A percentile compares a stretch with the other conserved stretches of the same genome.
phyloP scores from a whole-genome alignment of 2,888 invertebrate species.

The Leptarthrus brevirostris region DNA sequence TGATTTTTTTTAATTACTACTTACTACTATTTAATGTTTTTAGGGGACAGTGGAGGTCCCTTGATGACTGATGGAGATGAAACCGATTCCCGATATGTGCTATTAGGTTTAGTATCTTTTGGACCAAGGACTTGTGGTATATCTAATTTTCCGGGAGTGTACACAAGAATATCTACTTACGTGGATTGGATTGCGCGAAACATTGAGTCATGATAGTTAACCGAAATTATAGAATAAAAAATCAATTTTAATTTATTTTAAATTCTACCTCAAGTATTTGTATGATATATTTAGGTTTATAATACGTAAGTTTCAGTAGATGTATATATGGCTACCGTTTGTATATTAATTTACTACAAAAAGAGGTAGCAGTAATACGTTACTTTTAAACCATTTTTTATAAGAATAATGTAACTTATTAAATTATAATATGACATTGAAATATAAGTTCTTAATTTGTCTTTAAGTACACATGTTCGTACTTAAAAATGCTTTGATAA shows the following conservation, averaged over 20 bases:
- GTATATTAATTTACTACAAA: no score
- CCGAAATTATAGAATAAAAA: conserved; percentile 14
- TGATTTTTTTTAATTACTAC: no score
- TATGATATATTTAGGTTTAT: no score
- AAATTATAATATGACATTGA: no score
- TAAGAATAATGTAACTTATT: no score
- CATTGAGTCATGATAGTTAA: conserved; percentile 50
- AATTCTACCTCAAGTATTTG: conserved; percentile 30
- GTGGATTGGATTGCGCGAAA: conserved; percentile 65
- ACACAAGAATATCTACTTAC: conserved; percentile 65
- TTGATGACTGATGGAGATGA: conserved; percentile 61
- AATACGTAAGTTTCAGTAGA: no score
- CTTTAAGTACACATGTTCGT: no score
- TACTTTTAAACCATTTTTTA: no score
- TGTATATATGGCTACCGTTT: no score
- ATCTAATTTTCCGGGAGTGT: conserved; percentile 65
- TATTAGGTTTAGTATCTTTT: conserved; percentile 64
- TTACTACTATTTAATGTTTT: neutral
- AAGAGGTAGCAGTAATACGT: no score
- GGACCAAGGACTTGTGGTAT: conserved; percentile 65
- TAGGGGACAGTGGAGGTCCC: conserved; percentile 66
- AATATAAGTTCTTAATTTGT: no score
- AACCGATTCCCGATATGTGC: conserved; percentile 56
- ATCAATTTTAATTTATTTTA: conserved; percentile 34
- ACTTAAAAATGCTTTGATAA: no score